Conservation (phyloP, 2,113 vertebrate species). For the Morone saxatilis region DNA sequence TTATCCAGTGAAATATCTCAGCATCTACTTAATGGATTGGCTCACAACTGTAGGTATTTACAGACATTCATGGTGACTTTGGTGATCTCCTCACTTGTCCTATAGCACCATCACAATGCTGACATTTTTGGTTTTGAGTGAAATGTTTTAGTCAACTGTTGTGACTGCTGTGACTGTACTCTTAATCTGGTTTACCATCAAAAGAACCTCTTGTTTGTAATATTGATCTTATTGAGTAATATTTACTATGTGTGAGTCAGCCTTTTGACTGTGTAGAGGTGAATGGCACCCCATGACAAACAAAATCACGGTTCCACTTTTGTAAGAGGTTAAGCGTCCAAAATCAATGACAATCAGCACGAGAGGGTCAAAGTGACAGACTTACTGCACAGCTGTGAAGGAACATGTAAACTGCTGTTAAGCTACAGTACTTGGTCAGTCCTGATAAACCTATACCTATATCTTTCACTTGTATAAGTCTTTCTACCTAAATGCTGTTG, state of each 20-base stretch:
- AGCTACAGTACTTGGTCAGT: no score
- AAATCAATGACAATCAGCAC: slow-evolving; percentile 14
- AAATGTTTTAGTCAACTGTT: no score
- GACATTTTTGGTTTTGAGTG: no score
- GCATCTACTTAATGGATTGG: no score
- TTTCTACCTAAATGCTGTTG: not conserved
- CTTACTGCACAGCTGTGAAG: not conserved
- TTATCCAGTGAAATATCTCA: no score
- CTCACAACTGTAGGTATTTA: no score
- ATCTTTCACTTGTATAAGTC: not conserved
- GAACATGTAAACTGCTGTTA: not conserved
- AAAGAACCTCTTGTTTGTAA: not conserved
- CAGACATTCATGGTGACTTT: no score
- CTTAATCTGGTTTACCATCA: not conserved
- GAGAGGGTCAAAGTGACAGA: not conserved
- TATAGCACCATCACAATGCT: no score
- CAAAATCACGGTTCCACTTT: slow-evolving; percentile 13
- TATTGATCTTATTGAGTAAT: slow-evolving; percentile 30
- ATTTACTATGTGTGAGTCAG: slow-evolving; percentile 2
- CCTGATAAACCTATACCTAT: not conserved
- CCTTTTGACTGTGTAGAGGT: slow-evolving; percentile 28
- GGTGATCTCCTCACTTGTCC: no score
- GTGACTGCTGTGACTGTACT: not conserved
- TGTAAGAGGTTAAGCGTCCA: not conserved
- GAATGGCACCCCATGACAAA: slow-evolving; percentile 42